Evolutionary conservation across 64 coral and sea anemone species (phyloP), one percentile per base, ranked within the genome.

Genomic region (Cladopsammia gracilis): DNA sequence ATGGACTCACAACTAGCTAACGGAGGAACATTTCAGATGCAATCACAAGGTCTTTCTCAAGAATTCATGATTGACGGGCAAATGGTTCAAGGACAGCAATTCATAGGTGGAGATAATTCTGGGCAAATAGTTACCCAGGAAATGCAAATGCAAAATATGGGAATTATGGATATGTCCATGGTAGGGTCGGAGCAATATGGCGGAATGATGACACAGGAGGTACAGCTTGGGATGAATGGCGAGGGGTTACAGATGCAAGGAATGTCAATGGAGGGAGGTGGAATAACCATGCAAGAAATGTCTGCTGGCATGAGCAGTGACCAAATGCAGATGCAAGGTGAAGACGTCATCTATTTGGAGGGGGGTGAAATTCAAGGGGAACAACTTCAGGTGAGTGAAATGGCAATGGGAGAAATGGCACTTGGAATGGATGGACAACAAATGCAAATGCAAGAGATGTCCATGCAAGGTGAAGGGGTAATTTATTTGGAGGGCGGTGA

Each of bases 141-240:
- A 72, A 72, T 45, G 34, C 70, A 72, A 69, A 57, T 57, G 54
- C 54, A 57, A 13, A 69, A 69, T 69, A 26, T 69, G 66, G n/a
- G 24, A 26, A 69, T 8, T 0, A 26, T 22, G 25, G 52, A 58
- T 11, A 75, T 75, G 73, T 50, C 45, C 5, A 51, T 51, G 44
- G 44, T 19, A 48, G 44, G 44, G 46, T 19, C 73, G 3, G 3
- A 8, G 5, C 52, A 60, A 79, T 59, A 59, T 43, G 24, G 14
- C 51, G 49, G 73, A 0, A 72, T 24, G 19, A 56, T 87, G 18
- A 87, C 46, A 14, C 87, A 89, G 25, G 87, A 89, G 22, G 78
- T 78, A 58, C 24, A 58, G 19, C 25, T 65, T 25, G 73, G n/a
- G 4, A 54, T 66, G 25, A 68, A 34, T 43, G 76, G 48, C 3